Conservation (phyloP, 2,797 vertebrate species). For the Hyperoplus immaculatus region DNA sequence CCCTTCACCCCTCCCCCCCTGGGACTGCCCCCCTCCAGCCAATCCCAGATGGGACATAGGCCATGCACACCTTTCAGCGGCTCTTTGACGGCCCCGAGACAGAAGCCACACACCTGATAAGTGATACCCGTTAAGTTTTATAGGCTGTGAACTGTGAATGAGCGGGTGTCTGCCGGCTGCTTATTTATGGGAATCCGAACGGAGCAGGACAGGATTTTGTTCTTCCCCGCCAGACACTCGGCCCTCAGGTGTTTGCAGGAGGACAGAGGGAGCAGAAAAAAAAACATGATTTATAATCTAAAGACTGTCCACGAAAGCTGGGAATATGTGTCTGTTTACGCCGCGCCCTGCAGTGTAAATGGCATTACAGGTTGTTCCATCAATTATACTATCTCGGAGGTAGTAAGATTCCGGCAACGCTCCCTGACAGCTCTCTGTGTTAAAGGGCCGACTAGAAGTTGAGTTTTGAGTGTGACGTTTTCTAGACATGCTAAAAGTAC, state of each 20-base stretch:
- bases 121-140: constrained; percentile 90
- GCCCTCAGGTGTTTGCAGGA: constrained; percentile 74
- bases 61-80: constrained; percentile 83
- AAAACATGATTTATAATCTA: constrained; percentile 18
- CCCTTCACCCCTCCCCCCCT: constrained; percentile 64
- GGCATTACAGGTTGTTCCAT: no score
- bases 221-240: constrained; percentile 66
- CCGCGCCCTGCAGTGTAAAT: no score
- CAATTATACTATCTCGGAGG: no score
- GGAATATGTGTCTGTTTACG: no score
- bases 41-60: constrained; percentile 84
- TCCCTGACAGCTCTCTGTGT: no score
- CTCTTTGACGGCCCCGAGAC: constrained; percentile 84
- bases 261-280: constrained; percentile 28
- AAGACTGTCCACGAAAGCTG: no score
- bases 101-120: constrained; percentile 86
- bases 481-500: no score
- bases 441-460: no score
- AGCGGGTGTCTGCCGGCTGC: constrained; percentile 80
- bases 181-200: constrained; percentile 82
- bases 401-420: no score
- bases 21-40: constrained; percentile 77
- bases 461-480: no score
- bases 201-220: constrained; percentile 61
- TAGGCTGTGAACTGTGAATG: constrained; percentile 84